Evolutionary conservation across 2,113 vertebrate genomes (phyloP).

Genomic region (Aldabrachelys gigantea): DNA sequence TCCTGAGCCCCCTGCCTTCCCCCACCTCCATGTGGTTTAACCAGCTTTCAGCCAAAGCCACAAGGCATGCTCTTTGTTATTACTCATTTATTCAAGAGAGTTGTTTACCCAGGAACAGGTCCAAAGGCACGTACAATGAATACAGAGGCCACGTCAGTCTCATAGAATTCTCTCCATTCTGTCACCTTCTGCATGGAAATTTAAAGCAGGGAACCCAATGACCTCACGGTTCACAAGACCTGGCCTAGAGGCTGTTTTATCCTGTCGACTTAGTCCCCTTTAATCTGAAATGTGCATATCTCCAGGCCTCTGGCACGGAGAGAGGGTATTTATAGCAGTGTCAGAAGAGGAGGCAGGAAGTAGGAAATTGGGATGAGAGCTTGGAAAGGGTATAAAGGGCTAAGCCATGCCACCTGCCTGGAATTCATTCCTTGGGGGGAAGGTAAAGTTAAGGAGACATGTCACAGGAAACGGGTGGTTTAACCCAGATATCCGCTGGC

Average conservation of each 20-base stretch:
- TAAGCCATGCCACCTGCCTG: slow-evolving; percentile 30
- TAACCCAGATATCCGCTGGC: slow-evolving; percentile 3
- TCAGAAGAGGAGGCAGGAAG: slow-evolving; percentile 76
- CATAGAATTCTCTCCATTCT: neutral
- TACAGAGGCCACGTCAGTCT: neutral
- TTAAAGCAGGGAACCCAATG: neutral
- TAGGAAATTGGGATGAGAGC: slow-evolving; percentile 55
- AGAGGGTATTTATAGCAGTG: slow-evolving; percentile 71
- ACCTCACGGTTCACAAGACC: neutral
- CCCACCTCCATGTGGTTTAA: slow-evolving; percentile 1
- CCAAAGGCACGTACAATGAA: neutral
- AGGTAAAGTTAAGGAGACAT: neutral
- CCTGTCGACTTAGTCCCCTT: neutral
- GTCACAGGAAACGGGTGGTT: slow-evolving; percentile 27
- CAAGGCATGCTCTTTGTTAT: neutral
- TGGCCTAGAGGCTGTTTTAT: neutral
- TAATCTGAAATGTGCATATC: slow-evolving; percentile 28
- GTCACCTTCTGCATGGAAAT: neutral
- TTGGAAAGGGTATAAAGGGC: slow-evolving; percentile 53
- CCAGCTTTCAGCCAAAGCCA: neutral
- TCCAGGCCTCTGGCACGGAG: slow-evolving; percentile 21
- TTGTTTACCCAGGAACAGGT: neutral
- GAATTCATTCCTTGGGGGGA: slow-evolving; percentile 20
- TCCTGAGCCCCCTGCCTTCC: neutral
- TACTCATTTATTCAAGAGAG: slow-evolving; percentile 11